Evolutionary conservation across 2,888 invertebrate genomes (phyloP).

Genomic region (Cephus runcator): DNA sequence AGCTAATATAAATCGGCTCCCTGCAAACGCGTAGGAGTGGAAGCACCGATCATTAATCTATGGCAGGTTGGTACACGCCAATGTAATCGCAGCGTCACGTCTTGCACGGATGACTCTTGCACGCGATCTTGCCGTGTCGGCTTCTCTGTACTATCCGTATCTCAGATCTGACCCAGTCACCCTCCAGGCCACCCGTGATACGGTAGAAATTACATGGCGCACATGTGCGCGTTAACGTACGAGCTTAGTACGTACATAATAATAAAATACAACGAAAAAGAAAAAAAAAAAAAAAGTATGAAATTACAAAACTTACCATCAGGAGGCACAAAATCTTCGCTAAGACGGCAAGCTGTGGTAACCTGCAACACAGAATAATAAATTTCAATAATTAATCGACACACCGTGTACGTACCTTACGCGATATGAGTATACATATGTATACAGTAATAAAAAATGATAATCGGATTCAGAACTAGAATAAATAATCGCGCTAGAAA

Average conservation of each 20-base stretch:
- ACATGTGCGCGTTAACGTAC: not conserved
- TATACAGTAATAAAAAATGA: not conserved
- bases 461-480: not conserved
- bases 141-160: slow-evolving; percentile 28
- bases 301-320: slow-evolving; percentile 74
- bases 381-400: not conserved
- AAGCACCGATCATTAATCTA: slow-evolving; percentile 43
- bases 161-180: slow-evolving; percentile 50
- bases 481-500: not conserved
- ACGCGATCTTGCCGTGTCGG: slow-evolving; percentile 34
- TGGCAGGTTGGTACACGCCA: slow-evolving; percentile 34
- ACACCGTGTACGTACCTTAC: too few relatives aligned
- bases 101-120: slow-evolving; percentile 29
- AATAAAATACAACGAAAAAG: not conserved
- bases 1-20: slow-evolving; percentile 33
- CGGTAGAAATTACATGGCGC: not conserved
- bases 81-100: slow-evolving; percentile 37
- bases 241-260: not conserved
- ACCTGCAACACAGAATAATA: slow-evolving; percentile 72
- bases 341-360: slow-evolving; percentile 92
- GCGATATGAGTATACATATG: too few relatives aligned
- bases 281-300: not conserved
- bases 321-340: slow-evolving; percentile 91
- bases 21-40: slow-evolving; percentile 39
- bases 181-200: slow-evolving; percentile 4